A percentile compares a stretch with the other conserved stretches of the same genome.
phyloP scores from a whole-genome alignment of 2,797 vertebrate genomes.

The Danio albolineatus region DNA sequence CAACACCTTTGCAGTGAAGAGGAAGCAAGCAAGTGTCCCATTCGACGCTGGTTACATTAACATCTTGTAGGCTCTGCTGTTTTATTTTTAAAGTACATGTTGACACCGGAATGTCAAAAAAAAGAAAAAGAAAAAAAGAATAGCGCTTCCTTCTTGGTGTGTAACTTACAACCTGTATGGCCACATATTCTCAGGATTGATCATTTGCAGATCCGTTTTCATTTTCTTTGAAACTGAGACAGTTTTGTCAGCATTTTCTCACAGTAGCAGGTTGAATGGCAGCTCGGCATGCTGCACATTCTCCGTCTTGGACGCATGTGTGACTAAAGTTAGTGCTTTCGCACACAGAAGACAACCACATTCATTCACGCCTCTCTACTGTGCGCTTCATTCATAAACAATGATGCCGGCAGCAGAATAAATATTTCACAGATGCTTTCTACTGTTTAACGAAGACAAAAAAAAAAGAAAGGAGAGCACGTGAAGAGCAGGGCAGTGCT shows the following conservation, averaged over 20 bases:
- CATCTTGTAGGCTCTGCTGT: neutral
- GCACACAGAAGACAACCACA: conserved; percentile 38
- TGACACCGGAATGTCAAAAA: neutral
- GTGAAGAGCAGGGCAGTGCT: conserved; percentile 1
- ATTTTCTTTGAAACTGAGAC: conserved; percentile 47
- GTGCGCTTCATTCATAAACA: conserved; percentile 68
- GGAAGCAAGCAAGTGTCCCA: conserved; percentile 8
- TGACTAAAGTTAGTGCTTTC: conserved; percentile 62
- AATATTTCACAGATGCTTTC: conserved; percentile 62
- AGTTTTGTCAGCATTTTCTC: conserved; percentile 58
- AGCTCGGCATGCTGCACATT: conserved; percentile 58
- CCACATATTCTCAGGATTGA: neutral
- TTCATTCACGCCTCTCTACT: conserved; percentile 64
- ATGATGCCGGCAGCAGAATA: conserved; percentile 42
- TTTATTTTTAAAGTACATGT: neutral
- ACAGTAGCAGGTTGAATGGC: conserved; percentile 51
- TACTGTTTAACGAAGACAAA: conserved; percentile 58
- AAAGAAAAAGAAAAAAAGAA: too few species aligned
- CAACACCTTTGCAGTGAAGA: conserved; percentile 37
- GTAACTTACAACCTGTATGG: neutral
- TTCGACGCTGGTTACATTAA: neutral
- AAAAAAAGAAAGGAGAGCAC: conserved; percentile 53
- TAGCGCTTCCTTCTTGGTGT: too few species aligned
- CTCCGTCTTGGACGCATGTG: conserved; percentile 60
- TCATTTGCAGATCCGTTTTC: conserved; percentile 13